A percentile compares a stretch with the other conserved stretches of the same genome.
phyloP scores from a whole-genome alignment of 1,140 invertebrate species.

The Drosophila sturtevanti region DNA sequence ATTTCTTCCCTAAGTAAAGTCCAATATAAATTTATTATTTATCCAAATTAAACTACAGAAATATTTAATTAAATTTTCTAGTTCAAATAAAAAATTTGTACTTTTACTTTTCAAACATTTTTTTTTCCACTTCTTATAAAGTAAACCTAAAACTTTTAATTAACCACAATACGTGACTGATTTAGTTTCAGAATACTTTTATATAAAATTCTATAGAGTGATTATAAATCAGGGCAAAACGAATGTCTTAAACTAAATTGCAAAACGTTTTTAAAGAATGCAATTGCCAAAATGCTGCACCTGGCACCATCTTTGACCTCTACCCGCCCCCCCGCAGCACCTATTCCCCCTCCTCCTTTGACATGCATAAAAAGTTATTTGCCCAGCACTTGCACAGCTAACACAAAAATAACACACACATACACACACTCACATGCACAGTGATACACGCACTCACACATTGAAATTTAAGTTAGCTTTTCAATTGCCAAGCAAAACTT shows the following conservation, averaged over 20 bases:
- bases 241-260: background rate
- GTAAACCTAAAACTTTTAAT: background rate
- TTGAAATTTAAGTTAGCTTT: constrained; percentile 51
- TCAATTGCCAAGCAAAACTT: constrained; percentile 76
- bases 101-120: too few relatives aligned
- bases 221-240: constrained; percentile 1
- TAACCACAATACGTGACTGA: background rate
- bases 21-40: too few relatives aligned
- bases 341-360: constrained; percentile 5
- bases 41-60: too few relatives aligned
- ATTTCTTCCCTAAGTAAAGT: too few relatives aligned
- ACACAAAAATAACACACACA: constrained; percentile 48
- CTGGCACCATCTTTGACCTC: constrained; percentile 41
- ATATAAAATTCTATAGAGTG: background rate
- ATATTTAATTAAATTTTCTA: too few relatives aligned
- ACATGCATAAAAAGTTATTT: constrained; percentile 57
- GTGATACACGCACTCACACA: background rate
- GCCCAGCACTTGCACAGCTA: constrained; percentile 55
- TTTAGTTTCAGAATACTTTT: background rate
- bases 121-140: too few relatives aligned
- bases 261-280: constrained; percentile 5
- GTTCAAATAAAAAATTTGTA: too few relatives aligned
- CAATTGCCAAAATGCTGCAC: constrained; percentile 29
- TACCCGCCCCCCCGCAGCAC: constrained; percentile 25
- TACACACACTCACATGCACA: background rate